Percentiles rank a stretch among this genome's conserved stretches.
Conservation (phyloP, 92 coral and sea anemone genomes). For the Palythoa heliodiscus region DNA sequence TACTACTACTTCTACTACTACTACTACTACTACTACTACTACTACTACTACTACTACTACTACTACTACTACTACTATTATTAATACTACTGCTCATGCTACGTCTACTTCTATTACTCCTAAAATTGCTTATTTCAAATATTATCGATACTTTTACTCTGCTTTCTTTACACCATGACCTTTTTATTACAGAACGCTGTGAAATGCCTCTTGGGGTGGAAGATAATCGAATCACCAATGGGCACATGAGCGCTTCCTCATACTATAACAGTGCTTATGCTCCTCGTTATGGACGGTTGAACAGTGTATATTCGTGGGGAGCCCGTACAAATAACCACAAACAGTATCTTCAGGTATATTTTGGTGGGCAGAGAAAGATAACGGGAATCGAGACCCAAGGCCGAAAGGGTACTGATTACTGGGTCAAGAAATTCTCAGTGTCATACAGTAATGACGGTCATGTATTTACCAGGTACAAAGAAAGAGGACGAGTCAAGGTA, state of each 20-base stretch:
- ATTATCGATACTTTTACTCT: background rate
- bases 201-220: constrained; percentile 41
- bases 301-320: constrained; percentile 27
- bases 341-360: constrained; percentile 28
- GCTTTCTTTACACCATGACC: background rate
- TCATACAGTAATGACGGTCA: constrained; percentile 55
- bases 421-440: constrained; percentile 54
- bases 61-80: background rate
- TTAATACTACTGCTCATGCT: no score
- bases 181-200: constrained; percentile 7
- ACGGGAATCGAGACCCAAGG: constrained; percentile 63
- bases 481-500: constrained; percentile 26
- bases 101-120: background rate
- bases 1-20: background rate
- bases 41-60: background rate
- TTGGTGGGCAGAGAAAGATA: constrained; percentile 16
- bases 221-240: constrained; percentile 20
- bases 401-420: constrained; percentile 38
- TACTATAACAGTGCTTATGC: constrained; percentile 31
- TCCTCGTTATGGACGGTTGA: constrained; percentile 31
- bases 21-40: background rate
- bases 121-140: background rate
- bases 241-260: constrained; percentile 28
- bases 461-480: constrained; percentile 47
- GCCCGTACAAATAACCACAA: constrained; percentile 11